Base-by-base conservation (phyloP, 2,797 vertebrate species). In the Rhabdomys pumilio region DNA sequence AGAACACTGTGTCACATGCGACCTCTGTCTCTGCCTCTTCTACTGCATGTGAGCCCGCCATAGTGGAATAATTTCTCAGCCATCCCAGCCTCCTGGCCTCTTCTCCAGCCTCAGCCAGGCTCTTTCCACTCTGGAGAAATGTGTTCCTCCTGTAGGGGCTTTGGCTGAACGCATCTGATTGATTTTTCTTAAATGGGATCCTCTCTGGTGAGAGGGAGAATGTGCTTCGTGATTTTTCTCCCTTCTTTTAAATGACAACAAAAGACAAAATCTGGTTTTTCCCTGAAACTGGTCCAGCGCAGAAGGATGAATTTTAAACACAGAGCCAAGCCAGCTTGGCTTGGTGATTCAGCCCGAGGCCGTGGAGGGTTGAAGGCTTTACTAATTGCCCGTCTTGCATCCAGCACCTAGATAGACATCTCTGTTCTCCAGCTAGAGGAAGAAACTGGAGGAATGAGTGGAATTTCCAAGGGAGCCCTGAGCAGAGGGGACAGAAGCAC, bases 191-290 rank as follows among this genome's bases (percentile, higher is more conserved):
- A 81, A 86, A 92, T 22, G 89, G 75, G 85, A 41, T 0, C 0
- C 79, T 89, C 59, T 92, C 72, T 31, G 17, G 57, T 0, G 0
- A 75, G 61, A 75, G 9, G 22, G 24, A 88, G n/a, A 91, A 55
- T 47, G 47, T 72, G 59, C 50, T 57, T 31, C 26, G 31, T 75
- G 82, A 55, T 65, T 65, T 63, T 50, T n/a, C 24, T 9, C 53
- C 61, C 34, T 44, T 57, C 87, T 83, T 89, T 93, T 61, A 95
- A 80, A 92, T 65, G 12, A 63, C 92, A 90, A 96, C 44, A 44
- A 96, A 96, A 95, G 89, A 72, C 38, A 89, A 79, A 95, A 93
- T 79, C 73, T n/a, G 57, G 0, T 93, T 91, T 97, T 94, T 61
- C n/a, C 75, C 63, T 2, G 90, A 97, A 67, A 57, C n/a, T 1